Evolutionary conservation across 2,888 invertebrate species (phyloP), one percentile per base, ranked within the genome.

Genomic region (Tetanocera ferruginea): DNA sequence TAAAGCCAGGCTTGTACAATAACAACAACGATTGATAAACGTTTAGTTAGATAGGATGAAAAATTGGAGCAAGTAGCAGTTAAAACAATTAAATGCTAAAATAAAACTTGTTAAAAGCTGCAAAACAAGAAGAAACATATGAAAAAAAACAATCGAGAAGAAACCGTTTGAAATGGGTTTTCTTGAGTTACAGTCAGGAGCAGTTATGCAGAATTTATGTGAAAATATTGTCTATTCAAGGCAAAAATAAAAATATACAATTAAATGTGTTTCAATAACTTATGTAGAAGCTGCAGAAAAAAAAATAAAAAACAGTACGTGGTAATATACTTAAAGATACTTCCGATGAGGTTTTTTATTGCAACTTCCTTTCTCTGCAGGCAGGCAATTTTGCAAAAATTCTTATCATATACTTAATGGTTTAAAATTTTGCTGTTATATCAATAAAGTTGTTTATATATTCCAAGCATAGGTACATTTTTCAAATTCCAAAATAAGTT

Each of bases 61-160:
- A 28, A 74, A 74, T 49, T 60, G 73, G 73, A 74, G 73, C 62
- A 57, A 72, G 34, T 60, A 57, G 60, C 72, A 67, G 49, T 67
- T 67, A 31, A 31, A 57, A 72, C 57, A 72, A 72, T 57, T 57
- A 60, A 57, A 37, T 34, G 55, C 52, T 28, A 71, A 31, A 43
- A 43, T 2, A 43, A 43, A 43, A 43, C 43, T 43, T 43, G 43
- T 43, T 43, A 66, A 19, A 31, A 19, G n/a, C 66, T 14, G 66
- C 66, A 31, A 60, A 28, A 17, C 60, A 60, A 60, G 14, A 23
- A 60, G 19, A 9, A 43, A 31, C 28, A 37, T 66, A n/a, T 17
- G 17, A 34, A 14, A 66, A 6, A 19, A 19, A 62, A 31, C 28
- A 62, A 31, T 14, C 2, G 49, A 60, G 3, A 19, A 49, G 9